A percentile compares a stretch with the other conserved stretches of the same genome.
These are phyloP conservation scores for human DNA, from an alignment of 2,113 vertebrate genomes.

Conservation along the genomic window GRCh38 chr11:31748001-31748500, in stretches of 20 bases:
- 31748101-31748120: conserved; percentile 8
- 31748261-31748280: neutral
- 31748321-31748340: neutral
- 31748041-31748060: conserved; percentile 15
- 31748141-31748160: conserved; percentile 8
- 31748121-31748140: neutral
- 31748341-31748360: neutral
- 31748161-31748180: neutral
- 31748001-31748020: conserved; percentile 33
- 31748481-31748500: neutral
- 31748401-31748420: neutral
- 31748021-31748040: neutral
- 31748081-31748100: conserved; percentile 19
- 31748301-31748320: neutral
- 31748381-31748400: neutral
- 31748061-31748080: neutral
- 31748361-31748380: neutral
- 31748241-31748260: neutral
- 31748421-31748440: neutral
- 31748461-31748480: neutral
- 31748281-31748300: neutral
- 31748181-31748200: neutral
- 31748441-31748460: neutral
- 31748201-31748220: neutral
- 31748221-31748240: neutral